Evolutionary conservation across 2,888 invertebrate genomes (phyloP).

Genomic region (Dynastes grantii): DNA sequence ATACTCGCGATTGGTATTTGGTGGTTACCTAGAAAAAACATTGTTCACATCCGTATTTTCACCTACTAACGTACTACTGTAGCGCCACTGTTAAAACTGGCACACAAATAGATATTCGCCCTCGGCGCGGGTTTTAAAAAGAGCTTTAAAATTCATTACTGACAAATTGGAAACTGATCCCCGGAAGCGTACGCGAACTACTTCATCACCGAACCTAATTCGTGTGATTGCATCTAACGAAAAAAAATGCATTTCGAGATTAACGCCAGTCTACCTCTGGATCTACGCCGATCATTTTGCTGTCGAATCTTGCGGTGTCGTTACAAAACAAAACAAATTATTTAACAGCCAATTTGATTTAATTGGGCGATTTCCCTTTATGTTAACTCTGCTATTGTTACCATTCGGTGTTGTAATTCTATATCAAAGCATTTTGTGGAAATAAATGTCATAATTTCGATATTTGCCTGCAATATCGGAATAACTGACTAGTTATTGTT

Average conservation of each 20-base stretch:
- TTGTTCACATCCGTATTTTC: no score
- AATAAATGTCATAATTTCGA: no score
- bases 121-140: neutral
- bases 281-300: slow-evolving; percentile 15
- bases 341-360: neutral
- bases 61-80: no score
- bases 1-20: no score
- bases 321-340: slow-evolving; percentile 13
- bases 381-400: neutral
- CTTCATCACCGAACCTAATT: slow-evolving; percentile 33
- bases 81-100: no score
- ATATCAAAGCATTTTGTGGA: neutral
- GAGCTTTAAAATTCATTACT: slow-evolving; percentile 34
- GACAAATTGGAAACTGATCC: slow-evolving; percentile 31
- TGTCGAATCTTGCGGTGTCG: neutral
- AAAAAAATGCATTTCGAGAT: slow-evolving; percentile 28
- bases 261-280: slow-evolving; percentile 18
- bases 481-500: no score
- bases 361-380: neutral
- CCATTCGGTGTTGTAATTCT: neutral
- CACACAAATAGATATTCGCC: neutral
- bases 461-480: no score
- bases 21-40: no score
- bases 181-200: slow-evolving; percentile 13
- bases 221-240: slow-evolving; percentile 21